Base-by-base conservation (phyloP, 2,888 invertebrate genomes). In the Eugnorisma glareosa region DNA sequence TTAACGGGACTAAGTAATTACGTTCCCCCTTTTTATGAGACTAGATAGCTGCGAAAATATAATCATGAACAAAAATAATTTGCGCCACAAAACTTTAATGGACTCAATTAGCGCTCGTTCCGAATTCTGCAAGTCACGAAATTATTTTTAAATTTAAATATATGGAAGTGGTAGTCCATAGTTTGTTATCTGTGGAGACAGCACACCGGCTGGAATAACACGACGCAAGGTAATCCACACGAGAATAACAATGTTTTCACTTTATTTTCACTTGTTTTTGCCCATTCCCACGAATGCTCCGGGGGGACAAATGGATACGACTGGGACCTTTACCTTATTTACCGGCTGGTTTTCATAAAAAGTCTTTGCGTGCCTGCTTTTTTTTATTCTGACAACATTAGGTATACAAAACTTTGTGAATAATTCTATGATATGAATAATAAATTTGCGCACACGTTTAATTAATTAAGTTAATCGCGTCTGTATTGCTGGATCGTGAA, bases 241-340 rank as follows among this genome's bases (percentile, higher is more conserved):
- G 93, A 94, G 94, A 94, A 94, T 94, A 95, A 95, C 94, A 94
- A 93, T 93, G 93, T 95, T 95, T 94, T 93, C 94, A 94, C 94
- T 95, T 94, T 94, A 94, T 95, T 95, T 94, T 93, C 93, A 92
- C 93, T 94, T 93, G 92, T 95, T 95, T 95, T 94, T 94, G 92
- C 92, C 93, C 93, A 93, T 94, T 94, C 91, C 92, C 91, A 89
- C 92, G 92, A 94, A 94, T 92, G 90, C 91, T 94, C 94, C 90
- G 83, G 82, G 88, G 94, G 93, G 92, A 93, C 92, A 93, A 91
- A 93, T 93, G 93, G 89, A 90, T 92, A 92, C 93, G 89, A 90
- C 91, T 87, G 93, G 93, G 93, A 93, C 93, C 92, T 92, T 91
- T 91, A 88, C 91, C 93, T 93, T 93, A 93, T 93, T 93, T 94